Evolutionary conservation across 2,888 invertebrate species (phyloP).

Genomic region (Oscheius onirici): DNA sequence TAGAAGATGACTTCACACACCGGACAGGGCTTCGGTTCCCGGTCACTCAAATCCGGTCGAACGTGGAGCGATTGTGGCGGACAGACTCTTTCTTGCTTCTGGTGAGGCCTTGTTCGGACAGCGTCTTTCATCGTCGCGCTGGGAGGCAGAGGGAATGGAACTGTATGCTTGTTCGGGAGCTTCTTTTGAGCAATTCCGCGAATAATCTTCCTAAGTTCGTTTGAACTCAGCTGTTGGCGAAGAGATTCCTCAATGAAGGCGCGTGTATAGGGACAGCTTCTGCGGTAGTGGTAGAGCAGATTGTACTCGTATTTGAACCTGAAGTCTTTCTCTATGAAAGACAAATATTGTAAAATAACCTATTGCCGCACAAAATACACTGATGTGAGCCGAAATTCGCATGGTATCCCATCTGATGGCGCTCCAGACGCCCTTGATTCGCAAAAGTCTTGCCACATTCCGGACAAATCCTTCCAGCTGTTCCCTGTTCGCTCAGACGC

Average conservation of each 20-base stretch:
- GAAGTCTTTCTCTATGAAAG: not conserved
- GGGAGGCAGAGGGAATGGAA: no score
- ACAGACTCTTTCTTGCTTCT: not conserved
- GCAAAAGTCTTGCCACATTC: slow-evolving; percentile 64
- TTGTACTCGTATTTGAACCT: slow-evolving; percentile 67
- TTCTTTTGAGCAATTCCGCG: slow-evolving; percentile 51
- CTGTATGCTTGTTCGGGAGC: slow-evolving; percentile 28
- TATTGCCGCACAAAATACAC: slow-evolving; percentile 65
- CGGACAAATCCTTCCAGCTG: slow-evolving; percentile 51
- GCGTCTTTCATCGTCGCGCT: not conserved
- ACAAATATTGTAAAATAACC: slow-evolving; percentile 37
- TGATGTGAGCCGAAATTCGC: slow-evolving; percentile 60
- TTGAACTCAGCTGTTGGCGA: slow-evolving; percentile 59
- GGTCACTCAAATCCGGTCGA: slow-evolving; percentile 15
- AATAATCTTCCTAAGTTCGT: slow-evolving; percentile 54
- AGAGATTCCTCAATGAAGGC: slow-evolving; percentile 56
- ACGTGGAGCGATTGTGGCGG: slow-evolving; percentile 29
- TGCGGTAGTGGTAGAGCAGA: slow-evolving; percentile 66
- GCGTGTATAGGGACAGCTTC: slow-evolving; percentile 62
- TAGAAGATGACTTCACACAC: slow-evolving; percentile 59
- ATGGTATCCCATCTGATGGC: slow-evolving; percentile 65
- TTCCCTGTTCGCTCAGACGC: slow-evolving; percentile 19
- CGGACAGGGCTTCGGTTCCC: slow-evolving; percentile 27
- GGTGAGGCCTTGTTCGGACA: not conserved
- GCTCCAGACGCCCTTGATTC: slow-evolving; percentile 60